Percentiles rank a stretch among this genome's conserved stretches.
phyloP scores from a whole-genome alignment of 2,113 vertebrate genomes.

The Jaculus jaculus region DNA sequence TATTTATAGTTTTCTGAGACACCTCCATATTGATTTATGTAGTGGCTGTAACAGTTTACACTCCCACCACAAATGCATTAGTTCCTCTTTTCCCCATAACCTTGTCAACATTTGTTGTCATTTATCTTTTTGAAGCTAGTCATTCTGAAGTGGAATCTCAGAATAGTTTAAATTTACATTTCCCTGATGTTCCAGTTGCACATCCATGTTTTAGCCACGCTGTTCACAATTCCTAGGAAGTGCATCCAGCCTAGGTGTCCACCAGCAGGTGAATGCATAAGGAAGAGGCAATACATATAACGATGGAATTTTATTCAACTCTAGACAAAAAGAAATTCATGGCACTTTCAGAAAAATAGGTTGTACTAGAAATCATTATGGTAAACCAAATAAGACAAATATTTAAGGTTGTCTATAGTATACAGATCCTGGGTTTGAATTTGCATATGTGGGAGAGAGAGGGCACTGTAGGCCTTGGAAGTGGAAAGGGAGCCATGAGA shows the following conservation, averaged over 20 bases:
- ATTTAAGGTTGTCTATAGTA: no score
- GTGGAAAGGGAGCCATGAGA: no score
- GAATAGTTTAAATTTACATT: not conserved
- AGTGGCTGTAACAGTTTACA: not conserved
- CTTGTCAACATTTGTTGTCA: not conserved
- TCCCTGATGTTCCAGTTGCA: not conserved
- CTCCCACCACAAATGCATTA: rapidly evolving
- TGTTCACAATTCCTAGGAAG: not conserved
- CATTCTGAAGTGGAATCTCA: not conserved
- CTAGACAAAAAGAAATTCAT: not conserved
- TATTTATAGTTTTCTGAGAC: no score
- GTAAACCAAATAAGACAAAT: no score
- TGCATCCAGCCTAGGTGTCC: not conserved
- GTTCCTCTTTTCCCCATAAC: not conserved
- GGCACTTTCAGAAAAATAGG: not conserved
- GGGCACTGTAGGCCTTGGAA: no score
- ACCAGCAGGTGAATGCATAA: not conserved
- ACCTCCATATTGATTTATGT: not conserved
- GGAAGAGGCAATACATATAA: not conserved
- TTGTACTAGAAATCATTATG: not conserved
- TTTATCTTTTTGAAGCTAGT: not conserved
- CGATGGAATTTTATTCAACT: not conserved
- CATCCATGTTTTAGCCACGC: not conserved
- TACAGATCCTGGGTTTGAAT: no score
- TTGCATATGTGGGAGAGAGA: no score